Conservation (phyloP, 2,113 vertebrate species). For the Scomber colias region DNA sequence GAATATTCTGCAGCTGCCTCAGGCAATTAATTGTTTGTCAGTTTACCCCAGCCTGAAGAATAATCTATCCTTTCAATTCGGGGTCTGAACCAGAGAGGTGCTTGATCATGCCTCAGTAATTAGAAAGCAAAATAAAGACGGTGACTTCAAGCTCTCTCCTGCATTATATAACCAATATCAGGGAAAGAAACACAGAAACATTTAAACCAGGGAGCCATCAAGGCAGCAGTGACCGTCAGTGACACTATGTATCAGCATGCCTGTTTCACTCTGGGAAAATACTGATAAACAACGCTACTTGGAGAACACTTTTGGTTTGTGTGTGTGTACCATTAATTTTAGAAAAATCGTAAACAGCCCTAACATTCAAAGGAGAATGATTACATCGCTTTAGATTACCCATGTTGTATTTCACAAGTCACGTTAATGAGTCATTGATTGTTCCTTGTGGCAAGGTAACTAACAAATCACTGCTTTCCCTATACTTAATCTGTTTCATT, state of each 20-base stretch:
- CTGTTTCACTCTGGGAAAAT: background rate
- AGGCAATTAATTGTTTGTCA: constrained; percentile 54
- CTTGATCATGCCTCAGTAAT: constrained; percentile 57
- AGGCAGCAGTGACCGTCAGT: background rate
- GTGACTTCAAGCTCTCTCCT: constrained; percentile 7
- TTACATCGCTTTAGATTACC: background rate
- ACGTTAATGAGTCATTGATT: constrained; percentile 49
- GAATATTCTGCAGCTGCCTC: constrained; percentile 42
- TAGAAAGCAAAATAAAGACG: constrained; percentile 48
- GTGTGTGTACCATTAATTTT: background rate
- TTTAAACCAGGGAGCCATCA: constrained; percentile 18
- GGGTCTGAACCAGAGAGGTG: constrained; percentile 17
- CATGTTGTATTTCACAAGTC: constrained; percentile 14
- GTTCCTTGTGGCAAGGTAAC: background rate
- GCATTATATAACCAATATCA: constrained; percentile 13
- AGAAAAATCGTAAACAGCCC: background rate
- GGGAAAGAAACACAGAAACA: constrained; percentile 1
- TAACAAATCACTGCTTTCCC: constrained; percentile 13
- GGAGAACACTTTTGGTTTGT: background rate
- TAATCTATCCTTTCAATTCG: constrained; percentile 68
- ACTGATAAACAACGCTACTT: background rate
- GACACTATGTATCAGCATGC: constrained; percentile 5
- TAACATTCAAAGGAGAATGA: background rate
- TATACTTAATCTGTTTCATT: constrained; percentile 30
- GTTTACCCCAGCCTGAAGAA: constrained; percentile 34